Evolutionary conservation across 2,888 invertebrate species (phyloP), one percentile per base, ranked within the genome.

Genomic region (Xestia sexstrigata): DNA sequence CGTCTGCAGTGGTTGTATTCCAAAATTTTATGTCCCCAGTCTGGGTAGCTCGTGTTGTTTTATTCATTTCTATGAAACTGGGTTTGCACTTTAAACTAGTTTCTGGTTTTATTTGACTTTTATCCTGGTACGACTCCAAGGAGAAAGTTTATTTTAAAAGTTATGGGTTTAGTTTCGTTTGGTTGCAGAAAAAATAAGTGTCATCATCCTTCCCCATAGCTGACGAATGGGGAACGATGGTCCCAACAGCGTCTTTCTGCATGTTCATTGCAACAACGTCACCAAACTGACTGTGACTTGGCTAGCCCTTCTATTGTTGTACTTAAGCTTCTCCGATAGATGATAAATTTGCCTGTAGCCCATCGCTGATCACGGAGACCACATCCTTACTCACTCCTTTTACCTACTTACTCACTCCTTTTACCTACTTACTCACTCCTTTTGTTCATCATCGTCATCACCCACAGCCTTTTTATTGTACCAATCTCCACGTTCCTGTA

Each of bases 1-100:
- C 52, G 71, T 66, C 39, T 72, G 74, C 71, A 67, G 66, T 74
- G 72, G 62, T 76, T 70, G 52, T 75, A 75, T 78, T 74, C 52
- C 70, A 72, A 79, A 76, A 74, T 82, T 47, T 55, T 71, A 84
- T 70, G 35, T 42, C 39, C 71, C 30, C 23, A 81, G 47, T 73
- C 35, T 52, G 52, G 63, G 62, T 52, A 67, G 74, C 55, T 85
- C 42, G 60, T 74, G 72, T 84, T 84, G 75, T 84, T 85, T 82
- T 76, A 84, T 79, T 84, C 85, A 84, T 84, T 77, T 60, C 68
- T 82, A 74, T 77, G 65, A 80, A 76, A 79, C 63, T 77, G 47
- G 52, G 62, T 77, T 79, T 69, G 74, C 70, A 75, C 69, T 77
- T 71, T 62, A 76, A 83, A 77, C 69, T 73, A 73, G 62, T 81